A percentile compares a stretch with the other conserved stretches of the same genome.
Evolutionary conservation across 1,140 invertebrate species (phyloP).

Genomic region (Zaprionus inermis): DNA sequence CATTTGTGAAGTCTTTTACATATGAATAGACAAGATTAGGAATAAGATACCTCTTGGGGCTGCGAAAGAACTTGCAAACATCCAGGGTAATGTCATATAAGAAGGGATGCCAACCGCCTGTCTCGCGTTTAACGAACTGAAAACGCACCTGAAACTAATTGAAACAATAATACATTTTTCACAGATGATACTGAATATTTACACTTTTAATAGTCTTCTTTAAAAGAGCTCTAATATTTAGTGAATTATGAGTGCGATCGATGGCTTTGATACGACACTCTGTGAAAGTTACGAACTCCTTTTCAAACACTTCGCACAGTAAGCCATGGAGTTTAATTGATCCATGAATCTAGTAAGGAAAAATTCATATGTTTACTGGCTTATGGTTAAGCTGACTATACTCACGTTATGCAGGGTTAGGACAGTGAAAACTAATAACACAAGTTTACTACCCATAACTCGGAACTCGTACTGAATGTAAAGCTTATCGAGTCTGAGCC

Average conservation of each 20-base stretch:
- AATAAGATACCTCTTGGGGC: neutral
- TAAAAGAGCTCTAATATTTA: constrained; percentile 23
- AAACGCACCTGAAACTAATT: constrained; percentile 6
- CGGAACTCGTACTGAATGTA: neutral
- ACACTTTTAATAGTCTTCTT: constrained; percentile 40
- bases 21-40: neutral
- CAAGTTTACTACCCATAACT: neutral
- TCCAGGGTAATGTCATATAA: constrained; percentile 35
- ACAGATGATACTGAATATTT: neutral
- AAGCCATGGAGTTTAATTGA: neutral
- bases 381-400: neutral
- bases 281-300: neutral
- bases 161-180: neutral
- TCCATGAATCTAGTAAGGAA: neutral
- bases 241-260: constrained; percentile 35
- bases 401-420: neutral
- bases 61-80: constrained; percentile 36
- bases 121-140: neutral
- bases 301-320: neutral
- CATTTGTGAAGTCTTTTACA: neutral
- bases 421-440: neutral
- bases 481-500: neutral
- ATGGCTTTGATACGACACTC: constrained; percentile 43
- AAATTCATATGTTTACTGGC: neutral
- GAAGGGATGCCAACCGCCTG: constrained; percentile 52